Percentiles rank a stretch among this genome's conserved stretches.
These are phyloP conservation scores for Cheilosia vulpina DNA, from an alignment of 2,888 invertebrate species.

Conservation along the genomic window DNA sequence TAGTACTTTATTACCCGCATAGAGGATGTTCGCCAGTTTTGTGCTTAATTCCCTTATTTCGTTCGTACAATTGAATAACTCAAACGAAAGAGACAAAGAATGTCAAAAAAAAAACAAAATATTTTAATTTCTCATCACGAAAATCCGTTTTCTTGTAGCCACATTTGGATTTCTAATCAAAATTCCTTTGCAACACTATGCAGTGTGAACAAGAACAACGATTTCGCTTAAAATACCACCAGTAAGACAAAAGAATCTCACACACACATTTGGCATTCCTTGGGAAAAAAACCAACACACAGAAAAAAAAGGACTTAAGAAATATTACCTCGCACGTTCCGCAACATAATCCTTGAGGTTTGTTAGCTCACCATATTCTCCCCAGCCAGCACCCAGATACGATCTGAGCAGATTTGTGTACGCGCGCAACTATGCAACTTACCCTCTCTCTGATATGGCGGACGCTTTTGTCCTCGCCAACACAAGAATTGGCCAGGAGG, in stretches of 20 bases:
- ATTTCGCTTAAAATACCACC: constrained; percentile 45
- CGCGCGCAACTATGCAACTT: constrained; percentile 29
- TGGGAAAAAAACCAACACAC: constrained; percentile 30
- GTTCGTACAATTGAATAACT: constrained; percentile 46
- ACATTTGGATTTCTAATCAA: constrained; percentile 70
- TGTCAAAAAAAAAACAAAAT: background rate
- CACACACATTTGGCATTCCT: constrained; percentile 56
- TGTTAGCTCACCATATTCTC: constrained; percentile 51
- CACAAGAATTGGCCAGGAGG: constrained; percentile 35
- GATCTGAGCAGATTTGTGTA: constrained; percentile 17
- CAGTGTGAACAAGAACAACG: constrained; percentile 36
- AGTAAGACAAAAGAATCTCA: constrained; percentile 46
- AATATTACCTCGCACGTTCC: constrained; percentile 68
- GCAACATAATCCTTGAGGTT: constrained; percentile 71
- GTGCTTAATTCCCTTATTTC: constrained; percentile 23
- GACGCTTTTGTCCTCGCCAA: constrained; percentile 19
- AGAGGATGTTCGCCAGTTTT: background rate
- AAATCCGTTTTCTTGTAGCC: constrained; percentile 48
- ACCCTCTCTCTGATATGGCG: background rate
- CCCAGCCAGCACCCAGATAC: constrained; percentile 16
- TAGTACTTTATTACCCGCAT: constrained; percentile 28
- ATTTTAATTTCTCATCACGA: constrained; percentile 63
- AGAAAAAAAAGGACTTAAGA: constrained; percentile 19
- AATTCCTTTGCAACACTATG: constrained; percentile 59
- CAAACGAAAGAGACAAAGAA: background rate